Conservation (phyloP, 2,113 vertebrate species). For the Tetrao urogallus region DNA sequence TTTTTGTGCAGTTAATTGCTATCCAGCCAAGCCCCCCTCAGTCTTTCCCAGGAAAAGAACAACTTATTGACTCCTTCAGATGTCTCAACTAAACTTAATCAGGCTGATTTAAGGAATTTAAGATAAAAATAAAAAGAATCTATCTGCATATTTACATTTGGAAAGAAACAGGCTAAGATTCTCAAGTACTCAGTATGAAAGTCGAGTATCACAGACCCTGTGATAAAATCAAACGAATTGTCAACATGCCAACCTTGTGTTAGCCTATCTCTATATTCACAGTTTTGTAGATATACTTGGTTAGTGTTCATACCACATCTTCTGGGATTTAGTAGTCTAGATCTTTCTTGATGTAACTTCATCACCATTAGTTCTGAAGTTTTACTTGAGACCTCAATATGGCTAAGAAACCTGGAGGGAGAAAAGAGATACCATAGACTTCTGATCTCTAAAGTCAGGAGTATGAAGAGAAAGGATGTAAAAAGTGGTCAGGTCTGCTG, state of each 20-base stretch:
- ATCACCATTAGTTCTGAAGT: background rate
- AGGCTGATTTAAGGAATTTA: background rate
- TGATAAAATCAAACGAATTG: background rate
- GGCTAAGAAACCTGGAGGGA: background rate
- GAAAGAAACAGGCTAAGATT: background rate
- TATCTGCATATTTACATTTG: background rate
- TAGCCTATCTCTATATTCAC: background rate
- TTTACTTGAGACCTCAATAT: background rate
- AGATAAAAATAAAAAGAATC: background rate
- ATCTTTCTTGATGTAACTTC: background rate
- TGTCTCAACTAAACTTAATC: background rate
- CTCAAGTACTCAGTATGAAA: background rate
- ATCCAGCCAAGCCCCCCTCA: background rate
- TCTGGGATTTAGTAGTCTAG: background rate
- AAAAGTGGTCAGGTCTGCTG: background rate
- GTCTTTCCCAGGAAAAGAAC: background rate
- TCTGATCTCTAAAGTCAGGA: background rate
- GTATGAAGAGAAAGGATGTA: background rate
- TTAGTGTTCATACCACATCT: background rate
- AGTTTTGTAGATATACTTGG: background rate
- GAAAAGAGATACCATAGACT: background rate
- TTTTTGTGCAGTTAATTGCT: background rate
- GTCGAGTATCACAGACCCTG: accelerated
- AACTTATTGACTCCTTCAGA: background rate
- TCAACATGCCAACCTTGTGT: background rate